These are phyloP conservation scores for Microtus oregoni DNA, from an alignment of 2,113 vertebrate species.

Conservation along the genomic window DNA sequence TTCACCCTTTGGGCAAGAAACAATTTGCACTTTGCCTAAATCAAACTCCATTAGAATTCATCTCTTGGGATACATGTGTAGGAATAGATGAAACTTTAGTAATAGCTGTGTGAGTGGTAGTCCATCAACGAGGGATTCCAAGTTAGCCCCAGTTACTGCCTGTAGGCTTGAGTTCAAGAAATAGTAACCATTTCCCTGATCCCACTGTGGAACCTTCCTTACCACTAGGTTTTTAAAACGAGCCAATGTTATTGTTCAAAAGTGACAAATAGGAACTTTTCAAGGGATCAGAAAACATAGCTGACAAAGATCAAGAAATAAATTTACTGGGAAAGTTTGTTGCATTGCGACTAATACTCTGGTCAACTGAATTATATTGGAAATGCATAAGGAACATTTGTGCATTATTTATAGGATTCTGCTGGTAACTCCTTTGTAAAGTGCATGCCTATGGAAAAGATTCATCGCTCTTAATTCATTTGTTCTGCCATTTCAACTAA, in stretches of 20 bases:
- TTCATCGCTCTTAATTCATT: constrained; percentile 10
- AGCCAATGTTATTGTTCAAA: not conserved
- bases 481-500: constrained; percentile 31
- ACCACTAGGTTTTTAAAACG: not conserved
- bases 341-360: not conserved
- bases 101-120: too few relatives aligned
- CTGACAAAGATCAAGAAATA: not conserved
- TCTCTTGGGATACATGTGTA: not conserved
- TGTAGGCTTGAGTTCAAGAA: not conserved
- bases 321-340: constrained; percentile 33
- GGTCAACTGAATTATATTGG: not conserved
- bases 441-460: constrained; percentile 1
- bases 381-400: constrained; percentile 22
- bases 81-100: not conserved
- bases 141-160: not conserved
- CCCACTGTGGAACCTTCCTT: not conserved
- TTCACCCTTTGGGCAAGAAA: not conserved
- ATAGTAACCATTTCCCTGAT: not conserved
- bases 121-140: not conserved
- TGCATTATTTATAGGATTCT: constrained; percentile 44
- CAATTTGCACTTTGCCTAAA: not conserved
- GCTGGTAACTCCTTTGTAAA: constrained; percentile 34
- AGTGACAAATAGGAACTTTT: not conserved
- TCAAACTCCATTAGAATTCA: not conserved
- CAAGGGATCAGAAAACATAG: not conserved